Percentiles rank a stretch among this genome's conserved stretches.
Evolutionary conservation across 2,888 invertebrate species (phyloP).

Genomic region (Drosophila tripunctata): DNA sequence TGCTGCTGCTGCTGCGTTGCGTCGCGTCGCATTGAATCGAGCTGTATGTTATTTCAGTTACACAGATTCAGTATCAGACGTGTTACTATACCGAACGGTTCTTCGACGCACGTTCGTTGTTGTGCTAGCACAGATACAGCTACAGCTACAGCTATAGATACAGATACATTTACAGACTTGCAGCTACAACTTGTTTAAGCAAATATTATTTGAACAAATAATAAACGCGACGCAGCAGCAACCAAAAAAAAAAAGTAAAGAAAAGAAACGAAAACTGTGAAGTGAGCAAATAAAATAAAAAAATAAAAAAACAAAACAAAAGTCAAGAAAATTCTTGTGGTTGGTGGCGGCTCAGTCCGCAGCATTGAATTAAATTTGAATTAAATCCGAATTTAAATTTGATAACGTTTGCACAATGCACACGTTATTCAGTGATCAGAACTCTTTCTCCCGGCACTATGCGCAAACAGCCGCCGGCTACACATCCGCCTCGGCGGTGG

Average conservation of each 20-base stretch:
- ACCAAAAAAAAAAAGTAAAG: slow-evolving; percentile 17
- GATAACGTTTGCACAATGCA: slow-evolving; percentile 87
- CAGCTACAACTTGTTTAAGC: slow-evolving; percentile 65
- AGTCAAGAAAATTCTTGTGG: slow-evolving; percentile 31
- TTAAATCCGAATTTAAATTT: neutral
- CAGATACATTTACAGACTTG: slow-evolving; percentile 9
- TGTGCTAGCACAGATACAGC: slow-evolving; percentile 46
- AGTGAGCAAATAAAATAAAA: slow-evolving; percentile 36
- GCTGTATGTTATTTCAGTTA: slow-evolving; percentile 84
- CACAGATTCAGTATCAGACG: slow-evolving; percentile 84
- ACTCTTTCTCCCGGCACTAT: slow-evolving; percentile 93
- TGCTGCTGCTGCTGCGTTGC: no score
- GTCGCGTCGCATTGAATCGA: slow-evolving; percentile 79
- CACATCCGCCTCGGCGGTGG: slow-evolving; percentile 87
- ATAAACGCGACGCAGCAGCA: slow-evolving; percentile 45
- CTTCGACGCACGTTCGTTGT: slow-evolving; percentile 65
- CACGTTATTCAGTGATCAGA: slow-evolving; percentile 95
- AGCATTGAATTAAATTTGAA: neutral
- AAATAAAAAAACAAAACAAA: slow-evolving; percentile 9
- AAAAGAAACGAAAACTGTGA: slow-evolving; percentile 34
- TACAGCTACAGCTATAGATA: slow-evolving; percentile 24
- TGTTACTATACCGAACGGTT: slow-evolving; percentile 84
- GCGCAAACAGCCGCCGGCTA: slow-evolving; percentile 86
- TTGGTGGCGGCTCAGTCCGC: slow-evolving; percentile 55
- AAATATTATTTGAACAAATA: slow-evolving; percentile 75